Conservation (phyloP, 2,888 invertebrate genomes). For the Clistopyga incitator region DNA sequence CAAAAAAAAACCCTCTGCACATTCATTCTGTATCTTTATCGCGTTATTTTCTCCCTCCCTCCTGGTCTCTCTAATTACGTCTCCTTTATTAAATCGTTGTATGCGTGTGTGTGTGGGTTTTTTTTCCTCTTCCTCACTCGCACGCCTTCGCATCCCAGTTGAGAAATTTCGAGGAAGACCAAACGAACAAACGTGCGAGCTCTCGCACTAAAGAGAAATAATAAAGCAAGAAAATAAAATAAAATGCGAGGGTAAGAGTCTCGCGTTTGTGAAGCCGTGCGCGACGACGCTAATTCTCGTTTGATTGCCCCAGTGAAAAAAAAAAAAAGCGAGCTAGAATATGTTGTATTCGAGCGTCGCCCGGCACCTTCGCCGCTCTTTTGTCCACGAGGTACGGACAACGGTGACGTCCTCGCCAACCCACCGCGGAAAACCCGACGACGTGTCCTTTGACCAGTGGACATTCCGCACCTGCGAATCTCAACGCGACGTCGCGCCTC, state of each 20-base stretch:
- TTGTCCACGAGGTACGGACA: constrained; percentile 56
- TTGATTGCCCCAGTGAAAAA: constrained; percentile 56
- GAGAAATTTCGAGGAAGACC: constrained; percentile 58
- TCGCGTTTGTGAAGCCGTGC: constrained; percentile 52
- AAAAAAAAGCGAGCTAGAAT: constrained; percentile 49
- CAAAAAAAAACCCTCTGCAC: constrained; percentile 42
- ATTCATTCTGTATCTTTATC: constrained; percentile 54
- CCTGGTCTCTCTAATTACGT: constrained; percentile 55
- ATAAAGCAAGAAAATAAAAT: constrained; percentile 3
- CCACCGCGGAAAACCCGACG: constrained; percentile 62
- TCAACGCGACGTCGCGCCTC: constrained; percentile 45
- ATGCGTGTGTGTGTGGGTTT: no score
- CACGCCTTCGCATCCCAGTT: constrained; percentile 36
- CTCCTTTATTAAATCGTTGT: constrained; percentile 47
- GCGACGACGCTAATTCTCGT: constrained; percentile 64
- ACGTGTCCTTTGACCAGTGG: constrained; percentile 64
- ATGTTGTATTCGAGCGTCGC: constrained; percentile 41
- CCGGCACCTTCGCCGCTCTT: constrained; percentile 64
- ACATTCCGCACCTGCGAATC: constrained; percentile 68
- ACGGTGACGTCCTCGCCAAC: constrained; percentile 55
- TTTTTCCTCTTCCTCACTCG: background rate
- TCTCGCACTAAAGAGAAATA: constrained; percentile 27
- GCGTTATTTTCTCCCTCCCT: constrained; percentile 42
- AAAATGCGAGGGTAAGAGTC: constrained; percentile 25
- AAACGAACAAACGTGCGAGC: constrained; percentile 46